Base-by-base conservation (phyloP, 2,797 vertebrate species). In the Ataeniobius toweri region DNA sequence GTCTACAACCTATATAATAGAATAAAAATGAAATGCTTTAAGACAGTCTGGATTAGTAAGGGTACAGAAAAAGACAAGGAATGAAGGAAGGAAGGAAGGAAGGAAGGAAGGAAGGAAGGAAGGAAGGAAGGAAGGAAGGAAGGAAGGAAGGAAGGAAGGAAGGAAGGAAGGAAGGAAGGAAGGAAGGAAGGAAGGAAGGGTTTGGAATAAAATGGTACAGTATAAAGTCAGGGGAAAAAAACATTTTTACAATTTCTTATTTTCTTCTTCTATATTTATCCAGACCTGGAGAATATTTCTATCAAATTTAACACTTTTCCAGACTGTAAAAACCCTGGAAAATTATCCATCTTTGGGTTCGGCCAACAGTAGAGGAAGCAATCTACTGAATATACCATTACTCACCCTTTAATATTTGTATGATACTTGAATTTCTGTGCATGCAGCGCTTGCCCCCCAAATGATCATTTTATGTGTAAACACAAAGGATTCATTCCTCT, bases 401-500 rank as follows among this genome's bases (percentile, higher is more conserved):
- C 28, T 63, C 7, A 63, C 59, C 14, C 6, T 63, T 63, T 36
- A 31, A 26, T 8, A 36, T 36, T 31, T 63, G 16, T 9, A 36
- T 20, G 7, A 12, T 28, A 28, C 12, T 28, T 16, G 26, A 59
- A 4, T 14, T 59, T n/a, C 26, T 18, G 31, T 31, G 28, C 16
- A 20, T 18, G 6, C 26, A 31, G 31, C 31, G 12, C 16, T 61
- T 31, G 16, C 16, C 59, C 28, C 6, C 16, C 59, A 31, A 63
- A 63, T 28, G 18, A 18, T 36, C 59, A 63, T 28, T 63, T 63
- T 36, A 18, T 31, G 28, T 61, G 5, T 28, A 61, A 31, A 61
- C 14, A 28, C n/a, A 56, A 10, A 31, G 13, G 58, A 61, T 28
- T 36, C 36, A 36, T 36, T 36, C 18, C 0, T 93, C 97, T 97